Evolutionary conservation across 1,140 invertebrate genomes (phyloP).

Genomic region (Trissolcus basalis): DNA sequence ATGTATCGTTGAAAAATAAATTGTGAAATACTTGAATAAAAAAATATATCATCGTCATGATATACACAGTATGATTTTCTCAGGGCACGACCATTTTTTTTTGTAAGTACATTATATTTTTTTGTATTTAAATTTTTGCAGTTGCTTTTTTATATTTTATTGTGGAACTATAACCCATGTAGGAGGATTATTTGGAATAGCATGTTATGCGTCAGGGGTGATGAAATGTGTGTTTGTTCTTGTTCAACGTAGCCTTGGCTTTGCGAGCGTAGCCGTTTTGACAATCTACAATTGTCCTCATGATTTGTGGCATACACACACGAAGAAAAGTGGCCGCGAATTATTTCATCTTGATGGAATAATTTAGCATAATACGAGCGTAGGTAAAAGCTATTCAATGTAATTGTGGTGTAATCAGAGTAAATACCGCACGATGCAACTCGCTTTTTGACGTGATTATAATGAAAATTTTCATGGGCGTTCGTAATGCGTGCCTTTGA

Average conservation of each 20-base stretch:
- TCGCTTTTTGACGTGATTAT: too few species aligned
- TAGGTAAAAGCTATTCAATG: not conserved
- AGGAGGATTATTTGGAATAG: conserved; percentile 11
- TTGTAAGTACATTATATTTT: too few species aligned
- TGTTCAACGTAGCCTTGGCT: conserved; percentile 14
- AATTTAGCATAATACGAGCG: not conserved
- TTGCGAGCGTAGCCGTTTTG: conserved; percentile 29
- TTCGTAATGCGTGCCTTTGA: too few species aligned
- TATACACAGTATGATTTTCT: too few species aligned
- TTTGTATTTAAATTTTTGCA: too few species aligned
- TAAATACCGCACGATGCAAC: not conserved
- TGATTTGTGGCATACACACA: conserved; percentile 25
- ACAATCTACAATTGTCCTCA: conserved; percentile 43
- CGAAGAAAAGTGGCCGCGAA: conserved; percentile 11
- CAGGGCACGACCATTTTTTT: too few species aligned
- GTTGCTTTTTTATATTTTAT: too few species aligned
- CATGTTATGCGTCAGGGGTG: conserved; percentile 23
- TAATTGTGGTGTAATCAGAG: not conserved
- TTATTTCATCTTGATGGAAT: conserved; percentile 1
- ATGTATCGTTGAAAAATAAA: too few species aligned
- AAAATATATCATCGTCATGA: too few species aligned
- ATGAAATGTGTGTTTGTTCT: conserved; percentile 46
- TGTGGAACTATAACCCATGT: not conserved
- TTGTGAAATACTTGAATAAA: too few species aligned
- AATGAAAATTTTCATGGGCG: too few species aligned